phyloP scores from a whole-genome alignment of 2,113 vertebrate species.

The Polypterus senegalus region DNA sequence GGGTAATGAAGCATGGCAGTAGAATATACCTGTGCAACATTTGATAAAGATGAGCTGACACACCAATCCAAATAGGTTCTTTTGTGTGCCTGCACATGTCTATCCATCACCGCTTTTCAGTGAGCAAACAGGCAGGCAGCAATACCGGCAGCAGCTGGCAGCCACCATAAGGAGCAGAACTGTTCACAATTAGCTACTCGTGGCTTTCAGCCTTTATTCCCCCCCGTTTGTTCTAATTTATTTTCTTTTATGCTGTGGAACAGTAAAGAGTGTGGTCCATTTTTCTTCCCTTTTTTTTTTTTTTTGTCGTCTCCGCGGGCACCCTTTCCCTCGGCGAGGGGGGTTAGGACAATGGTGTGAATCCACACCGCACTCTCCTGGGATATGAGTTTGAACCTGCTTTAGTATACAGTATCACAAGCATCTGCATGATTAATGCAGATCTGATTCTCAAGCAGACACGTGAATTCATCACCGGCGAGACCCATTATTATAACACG shows the following conservation, averaged over 20 bases:
- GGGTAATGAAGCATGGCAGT: conserved; percentile 96
- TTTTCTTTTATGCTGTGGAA: conserved; percentile 53
- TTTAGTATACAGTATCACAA: conserved; percentile 24
- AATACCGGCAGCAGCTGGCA: conserved; percentile 71
- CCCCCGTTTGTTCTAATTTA: conserved; percentile 60
- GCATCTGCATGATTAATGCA: conserved; percentile 44
- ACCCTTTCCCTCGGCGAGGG: conserved; percentile 41
- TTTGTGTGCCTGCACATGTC: conserved; percentile 84
- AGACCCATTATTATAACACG: conserved; percentile 48
- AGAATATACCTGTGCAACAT: conserved; percentile 97
- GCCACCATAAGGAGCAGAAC: conserved; percentile 62
- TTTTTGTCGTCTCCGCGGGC: conserved; percentile 39
- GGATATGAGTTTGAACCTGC: conserved; percentile 28
- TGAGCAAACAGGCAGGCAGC: conserved; percentile 44
- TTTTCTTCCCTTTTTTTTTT: conserved; percentile 70
- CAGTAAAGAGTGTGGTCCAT: conserved; percentile 51
- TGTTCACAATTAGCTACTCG: conserved; percentile 66
- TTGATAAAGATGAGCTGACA: conserved; percentile 99
- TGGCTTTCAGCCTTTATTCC: conserved; percentile 76
- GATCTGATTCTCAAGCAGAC: conserved; percentile 51
- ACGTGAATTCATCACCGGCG: conserved; percentile 58
- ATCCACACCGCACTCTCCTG: conserved; percentile 36
- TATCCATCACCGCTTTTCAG: conserved; percentile 69
- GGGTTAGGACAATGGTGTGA: conserved; percentile 44
- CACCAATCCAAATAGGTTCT: conserved; percentile 95